phyloP scores from a whole-genome alignment of 1,140 invertebrate species.

The Maniola jurtina region DNA sequence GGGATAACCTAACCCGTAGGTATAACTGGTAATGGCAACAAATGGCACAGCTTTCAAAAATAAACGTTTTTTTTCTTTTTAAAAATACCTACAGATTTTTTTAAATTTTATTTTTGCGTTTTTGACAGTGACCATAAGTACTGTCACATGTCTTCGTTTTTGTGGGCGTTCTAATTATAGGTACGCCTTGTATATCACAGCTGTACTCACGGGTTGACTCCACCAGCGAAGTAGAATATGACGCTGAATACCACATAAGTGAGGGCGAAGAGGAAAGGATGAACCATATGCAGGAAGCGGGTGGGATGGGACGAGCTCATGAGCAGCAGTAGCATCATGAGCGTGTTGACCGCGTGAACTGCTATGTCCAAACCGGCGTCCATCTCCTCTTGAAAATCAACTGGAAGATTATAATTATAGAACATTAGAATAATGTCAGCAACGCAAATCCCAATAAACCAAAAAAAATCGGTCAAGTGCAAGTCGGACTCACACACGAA shows the following conservation, averaged over 20 bases:
- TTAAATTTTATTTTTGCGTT: too few relatives aligned
- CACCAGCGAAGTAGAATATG: slow-evolving; percentile 87
- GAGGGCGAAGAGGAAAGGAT: slow-evolving; percentile 81
- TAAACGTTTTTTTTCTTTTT: background rate
- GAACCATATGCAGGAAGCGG: slow-evolving; percentile 84
- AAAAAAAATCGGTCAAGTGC: too few relatives aligned
- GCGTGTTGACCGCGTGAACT: slow-evolving; percentile 85
- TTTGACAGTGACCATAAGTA: background rate
- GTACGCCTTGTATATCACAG: background rate
- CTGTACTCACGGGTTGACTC: slow-evolving; percentile 80
- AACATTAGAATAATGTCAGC: too few relatives aligned
- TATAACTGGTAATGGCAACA: too few relatives aligned
- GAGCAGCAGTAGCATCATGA: slow-evolving; percentile 86
- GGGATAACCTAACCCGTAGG: too few relatives aligned
- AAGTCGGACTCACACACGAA: too few relatives aligned
- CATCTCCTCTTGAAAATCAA: slow-evolving; percentile 57
- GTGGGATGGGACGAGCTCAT: slow-evolving; percentile 84
- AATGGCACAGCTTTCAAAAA: background rate
- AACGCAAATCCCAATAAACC: too few relatives aligned
- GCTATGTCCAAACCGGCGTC: slow-evolving; percentile 82
- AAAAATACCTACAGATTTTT: too few relatives aligned
- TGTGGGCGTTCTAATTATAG: background rate
- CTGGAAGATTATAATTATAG: slow-evolving; percentile 36
- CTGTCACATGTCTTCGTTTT: too few relatives aligned
- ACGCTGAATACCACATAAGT: slow-evolving; percentile 84